phyloP scores from a whole-genome alignment of 2,113 vertebrate genomes.

The Otus sunia region DNA sequence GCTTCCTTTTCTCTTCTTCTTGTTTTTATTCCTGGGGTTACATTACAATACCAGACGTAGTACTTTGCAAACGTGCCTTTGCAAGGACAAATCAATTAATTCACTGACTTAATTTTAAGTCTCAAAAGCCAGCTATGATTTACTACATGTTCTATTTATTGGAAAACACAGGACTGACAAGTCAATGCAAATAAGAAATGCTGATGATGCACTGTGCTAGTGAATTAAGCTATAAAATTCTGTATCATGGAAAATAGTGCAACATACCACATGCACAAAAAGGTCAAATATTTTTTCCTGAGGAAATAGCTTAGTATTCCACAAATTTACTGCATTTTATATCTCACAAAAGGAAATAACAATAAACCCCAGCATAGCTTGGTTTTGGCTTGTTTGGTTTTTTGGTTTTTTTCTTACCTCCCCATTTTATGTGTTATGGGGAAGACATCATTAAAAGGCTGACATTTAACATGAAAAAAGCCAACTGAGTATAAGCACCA shows the following conservation, averaged over 20 bases:
- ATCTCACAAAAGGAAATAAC: background rate
- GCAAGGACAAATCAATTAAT: background rate
- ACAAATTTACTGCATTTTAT: background rate
- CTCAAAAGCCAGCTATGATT: background rate
- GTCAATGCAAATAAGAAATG: background rate
- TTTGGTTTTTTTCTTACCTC: background rate
- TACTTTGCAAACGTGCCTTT: background rate
- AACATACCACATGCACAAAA: background rate
- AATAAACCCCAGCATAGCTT: background rate
- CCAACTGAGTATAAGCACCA: background rate
- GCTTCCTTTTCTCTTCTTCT: background rate
- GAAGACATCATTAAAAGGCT: background rate
- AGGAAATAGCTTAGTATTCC: background rate
- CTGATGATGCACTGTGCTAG: background rate
- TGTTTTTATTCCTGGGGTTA: background rate
- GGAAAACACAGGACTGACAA: background rate
- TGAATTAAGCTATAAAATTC: constrained; percentile 1
- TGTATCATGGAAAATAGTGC: background rate
- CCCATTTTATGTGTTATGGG: background rate
- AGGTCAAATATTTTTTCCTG: background rate
- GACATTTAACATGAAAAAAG: background rate
- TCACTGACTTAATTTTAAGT: background rate
- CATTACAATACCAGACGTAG: background rate
- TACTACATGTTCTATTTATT: background rate
- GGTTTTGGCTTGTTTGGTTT: background rate